These are phyloP conservation scores for Mythimna lalbum DNA, from an alignment of 2,888 invertebrate species.

Conservation along the genomic window DNA sequence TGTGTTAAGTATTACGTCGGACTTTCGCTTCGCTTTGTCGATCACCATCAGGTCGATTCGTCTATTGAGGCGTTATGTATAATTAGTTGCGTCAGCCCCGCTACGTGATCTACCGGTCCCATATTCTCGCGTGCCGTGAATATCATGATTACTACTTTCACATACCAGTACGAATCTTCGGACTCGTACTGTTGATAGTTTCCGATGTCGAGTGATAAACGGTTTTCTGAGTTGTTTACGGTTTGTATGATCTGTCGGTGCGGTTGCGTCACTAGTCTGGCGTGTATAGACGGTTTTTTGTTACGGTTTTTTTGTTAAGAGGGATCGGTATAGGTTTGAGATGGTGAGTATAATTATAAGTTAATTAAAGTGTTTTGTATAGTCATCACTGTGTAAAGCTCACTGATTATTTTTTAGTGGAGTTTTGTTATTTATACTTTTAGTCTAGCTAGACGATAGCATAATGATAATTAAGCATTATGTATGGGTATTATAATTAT, in stretches of 20 bases:
- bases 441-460: not conserved
- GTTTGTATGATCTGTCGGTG: constrained; percentile 21
- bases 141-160: constrained; percentile 85
- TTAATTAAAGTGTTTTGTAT: constrained; percentile 14
- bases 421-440: not conserved
- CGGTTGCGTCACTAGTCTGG: constrained; percentile 23
- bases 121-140: constrained; percentile 83
- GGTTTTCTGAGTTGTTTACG: constrained; percentile 26
- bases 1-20: constrained; percentile 74
- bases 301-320: constrained; percentile 29
- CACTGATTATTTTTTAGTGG: not conserved
- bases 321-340: constrained; percentile 8
- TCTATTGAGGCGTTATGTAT: constrained; percentile 82
- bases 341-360: constrained; percentile 21
- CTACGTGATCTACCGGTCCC: constrained; percentile 82
- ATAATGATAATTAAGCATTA: not conserved
- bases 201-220: constrained; percentile 45
- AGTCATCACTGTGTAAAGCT: constrained; percentile 13
- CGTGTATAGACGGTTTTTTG: constrained; percentile 29
- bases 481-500: not conserved
- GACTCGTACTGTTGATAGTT: constrained; percentile 45
- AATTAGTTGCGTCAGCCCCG: constrained; percentile 88
- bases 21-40: constrained; percentile 80
- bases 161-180: constrained; percentile 79
- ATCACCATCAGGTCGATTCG: constrained; percentile 68